Evolutionary conservation across 1,140 invertebrate genomes (phyloP).

Genomic region (Caenorhabditis latens): DNA sequence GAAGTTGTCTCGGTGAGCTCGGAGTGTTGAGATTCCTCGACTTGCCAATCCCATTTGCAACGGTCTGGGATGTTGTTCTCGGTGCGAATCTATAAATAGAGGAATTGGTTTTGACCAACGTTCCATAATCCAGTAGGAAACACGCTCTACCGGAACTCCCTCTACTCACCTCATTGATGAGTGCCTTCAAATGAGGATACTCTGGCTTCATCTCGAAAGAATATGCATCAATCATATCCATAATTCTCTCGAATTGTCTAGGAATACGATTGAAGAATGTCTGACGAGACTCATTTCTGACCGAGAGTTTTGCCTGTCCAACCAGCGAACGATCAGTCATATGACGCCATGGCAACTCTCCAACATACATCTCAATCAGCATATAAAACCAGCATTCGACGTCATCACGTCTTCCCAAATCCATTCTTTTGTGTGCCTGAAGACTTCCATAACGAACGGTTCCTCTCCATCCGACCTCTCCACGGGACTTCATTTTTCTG

Average conservation of each 20-base stretch:
- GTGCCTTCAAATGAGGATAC: slow-evolving; percentile 15
- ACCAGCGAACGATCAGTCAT: slow-evolving; percentile 55
- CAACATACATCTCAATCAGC: slow-evolving; percentile 59
- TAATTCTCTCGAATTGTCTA: slow-evolving; percentile 47
- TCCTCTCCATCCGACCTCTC: slow-evolving; percentile 64
- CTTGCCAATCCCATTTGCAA: slow-evolving; percentile 43
- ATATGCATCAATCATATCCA: slow-evolving; percentile 52
- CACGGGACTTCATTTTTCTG: slow-evolving; percentile 34
- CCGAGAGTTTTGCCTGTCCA: slow-evolving; percentile 16
- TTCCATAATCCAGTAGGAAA: not conserved
- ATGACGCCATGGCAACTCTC: slow-evolving; percentile 63
- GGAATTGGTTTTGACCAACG: not conserved
- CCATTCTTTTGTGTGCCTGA: slow-evolving; percentile 57
- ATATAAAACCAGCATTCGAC: slow-evolving; percentile 65
- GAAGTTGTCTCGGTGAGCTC: slow-evolving; percentile 42
- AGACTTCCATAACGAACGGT: slow-evolving; percentile 62
- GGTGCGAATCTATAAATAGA: not conserved
- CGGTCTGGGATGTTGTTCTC: slow-evolving; percentile 28
- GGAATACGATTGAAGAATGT: slow-evolving; percentile 51
- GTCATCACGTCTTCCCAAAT: slow-evolving; percentile 63
- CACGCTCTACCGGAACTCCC: no score
- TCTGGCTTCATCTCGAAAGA: slow-evolving; percentile 26
- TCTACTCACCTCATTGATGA: slow-evolving; percentile 23
- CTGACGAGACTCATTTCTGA: slow-evolving; percentile 37
- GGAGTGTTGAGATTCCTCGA: slow-evolving; percentile 36